Conservation (phyloP, 1,140 invertebrate species). For the Melanaphis sacchari region DNA sequence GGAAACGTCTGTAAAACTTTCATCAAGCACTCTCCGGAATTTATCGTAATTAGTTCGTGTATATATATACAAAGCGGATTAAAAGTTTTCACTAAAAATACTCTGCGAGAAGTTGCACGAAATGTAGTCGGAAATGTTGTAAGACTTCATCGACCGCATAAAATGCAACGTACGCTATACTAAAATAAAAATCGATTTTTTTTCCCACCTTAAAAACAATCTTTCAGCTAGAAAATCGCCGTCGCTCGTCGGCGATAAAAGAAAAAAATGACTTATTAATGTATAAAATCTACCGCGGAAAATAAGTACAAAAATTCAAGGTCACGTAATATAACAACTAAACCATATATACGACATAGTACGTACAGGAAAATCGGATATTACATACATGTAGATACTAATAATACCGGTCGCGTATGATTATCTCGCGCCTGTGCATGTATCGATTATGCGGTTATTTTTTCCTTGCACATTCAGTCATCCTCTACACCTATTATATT, state of each 20-base stretch:
- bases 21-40: neutral
- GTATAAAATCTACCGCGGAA: neutral
- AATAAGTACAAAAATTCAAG: neutral
- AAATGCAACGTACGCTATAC: neutral
- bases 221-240: neutral
- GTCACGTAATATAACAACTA: neutral
- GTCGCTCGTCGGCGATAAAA: neutral
- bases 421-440: neutral
- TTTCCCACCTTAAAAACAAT: neutral
- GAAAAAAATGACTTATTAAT: neutral
- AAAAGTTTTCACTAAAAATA: slow-evolving; percentile 41
- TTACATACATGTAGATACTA: neutral
- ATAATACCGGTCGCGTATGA: neutral
- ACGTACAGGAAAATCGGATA: neutral
- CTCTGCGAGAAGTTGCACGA: neutral
- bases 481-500: neutral
- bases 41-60: neutral
- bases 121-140: neutral
- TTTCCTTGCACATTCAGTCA: neutral
- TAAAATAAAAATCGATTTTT: neutral
- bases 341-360: too few species aligned
- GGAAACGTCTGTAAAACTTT: slow-evolving; percentile 17
- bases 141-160: neutral
- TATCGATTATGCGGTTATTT: neutral
- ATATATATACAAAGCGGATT: neutral